A percentile compares a stretch with the other conserved stretches of the same genome.
These are phyloP conservation scores for Dendroctonus ponderosae DNA, from an alignment of 1,140 invertebrate genomes.

Conservation along the genomic window DNA sequence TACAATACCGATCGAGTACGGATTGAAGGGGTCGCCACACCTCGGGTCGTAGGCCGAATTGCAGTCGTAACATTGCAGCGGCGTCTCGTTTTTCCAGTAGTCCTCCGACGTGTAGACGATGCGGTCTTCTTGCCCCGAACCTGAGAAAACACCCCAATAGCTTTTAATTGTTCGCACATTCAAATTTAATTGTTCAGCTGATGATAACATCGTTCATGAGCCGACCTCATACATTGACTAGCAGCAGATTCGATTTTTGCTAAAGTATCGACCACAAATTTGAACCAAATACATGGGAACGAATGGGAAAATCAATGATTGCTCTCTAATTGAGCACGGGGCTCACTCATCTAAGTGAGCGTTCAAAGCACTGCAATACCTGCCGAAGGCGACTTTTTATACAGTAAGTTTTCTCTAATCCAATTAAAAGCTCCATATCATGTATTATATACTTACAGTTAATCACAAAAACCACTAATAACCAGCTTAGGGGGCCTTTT, in stretches of 20 bases:
- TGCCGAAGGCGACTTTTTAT: no score
- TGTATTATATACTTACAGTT: constrained; percentile 13
- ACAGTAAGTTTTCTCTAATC: no score
- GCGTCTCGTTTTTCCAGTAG: constrained; percentile 26
- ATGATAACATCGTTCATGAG: neutral
- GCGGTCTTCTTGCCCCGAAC: neutral
- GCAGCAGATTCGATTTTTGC: constrained; percentile 9
- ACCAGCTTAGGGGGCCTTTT: neutral
- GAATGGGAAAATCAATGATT: no score
- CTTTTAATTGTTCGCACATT: neutral
- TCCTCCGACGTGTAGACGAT: constrained; percentile 15
- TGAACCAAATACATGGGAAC: no score
- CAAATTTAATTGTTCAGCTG: neutral
- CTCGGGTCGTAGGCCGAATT: constrained; percentile 82
- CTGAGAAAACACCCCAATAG: neutral
- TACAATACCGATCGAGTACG: constrained; percentile 74
- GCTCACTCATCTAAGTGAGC: no score
- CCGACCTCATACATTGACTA: neutral
- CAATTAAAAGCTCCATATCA: neutral
- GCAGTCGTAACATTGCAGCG: constrained; percentile 71
- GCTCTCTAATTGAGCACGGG: no score
- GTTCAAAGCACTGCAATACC: no score
- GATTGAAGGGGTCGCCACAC: constrained; percentile 81
- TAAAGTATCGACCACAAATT: neutral
- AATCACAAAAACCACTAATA: constrained; percentile 2